Conservation (phyloP, 2,888 invertebrate species). For the Netelia inedita region DNA sequence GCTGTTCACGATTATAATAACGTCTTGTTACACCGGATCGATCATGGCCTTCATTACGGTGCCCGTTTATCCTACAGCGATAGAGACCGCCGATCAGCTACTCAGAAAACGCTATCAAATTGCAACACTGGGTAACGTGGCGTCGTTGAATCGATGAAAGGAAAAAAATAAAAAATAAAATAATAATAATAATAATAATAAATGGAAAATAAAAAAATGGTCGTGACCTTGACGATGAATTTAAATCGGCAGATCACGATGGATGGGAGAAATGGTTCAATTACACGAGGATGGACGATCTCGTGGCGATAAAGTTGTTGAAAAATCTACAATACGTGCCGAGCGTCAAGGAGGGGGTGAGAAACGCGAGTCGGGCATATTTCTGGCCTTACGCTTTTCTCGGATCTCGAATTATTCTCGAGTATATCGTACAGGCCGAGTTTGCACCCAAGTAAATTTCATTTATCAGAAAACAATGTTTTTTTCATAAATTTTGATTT, state of each 20-base stretch:
- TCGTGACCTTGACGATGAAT: constrained; percentile 12
- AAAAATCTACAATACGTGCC: constrained; percentile 90
- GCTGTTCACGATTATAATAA: constrained; percentile 94
- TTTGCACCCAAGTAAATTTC: constrained; percentile 87
- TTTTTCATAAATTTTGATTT: not conserved
- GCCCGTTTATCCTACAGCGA: constrained; percentile 91
- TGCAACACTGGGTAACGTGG: constrained; percentile 89
- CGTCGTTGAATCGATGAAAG: constrained; percentile 40
- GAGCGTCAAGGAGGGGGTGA: constrained; percentile 89
- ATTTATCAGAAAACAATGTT: constrained; percentile 18
- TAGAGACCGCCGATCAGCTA: constrained; percentile 90
- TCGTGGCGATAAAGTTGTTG: constrained; percentile 87
- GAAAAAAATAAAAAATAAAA: not conserved
- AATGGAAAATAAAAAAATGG: no score
- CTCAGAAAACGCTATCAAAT: constrained; percentile 89
- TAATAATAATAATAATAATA: not conserved
- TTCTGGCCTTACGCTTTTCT: constrained; percentile 93
- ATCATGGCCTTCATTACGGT: constrained; percentile 94
- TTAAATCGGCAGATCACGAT: constrained; percentile 87
- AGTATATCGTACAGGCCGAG: constrained; percentile 91
- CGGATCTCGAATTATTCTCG: constrained; percentile 90
- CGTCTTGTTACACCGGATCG: constrained; percentile 93
- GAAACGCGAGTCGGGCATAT: constrained; percentile 91
- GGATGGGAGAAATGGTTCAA: constrained; percentile 92
- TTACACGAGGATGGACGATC: constrained; percentile 88